phyloP scores from a whole-genome alignment of 2,888 invertebrate genomes.

The Ormyrus rosae region DNA sequence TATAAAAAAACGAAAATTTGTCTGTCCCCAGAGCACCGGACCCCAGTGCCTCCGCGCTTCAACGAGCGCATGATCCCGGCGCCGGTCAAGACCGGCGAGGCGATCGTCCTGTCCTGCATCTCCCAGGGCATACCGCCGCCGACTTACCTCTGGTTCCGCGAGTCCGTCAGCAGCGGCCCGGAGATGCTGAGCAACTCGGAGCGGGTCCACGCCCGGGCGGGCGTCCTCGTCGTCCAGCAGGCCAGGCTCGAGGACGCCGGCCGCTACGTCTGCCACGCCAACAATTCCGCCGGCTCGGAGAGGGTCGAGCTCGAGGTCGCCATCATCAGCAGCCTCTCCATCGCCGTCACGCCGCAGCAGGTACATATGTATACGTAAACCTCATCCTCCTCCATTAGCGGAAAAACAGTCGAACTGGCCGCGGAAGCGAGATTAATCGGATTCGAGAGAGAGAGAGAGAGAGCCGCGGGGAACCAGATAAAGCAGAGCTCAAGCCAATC shows the following conservation, averaged over 20 bases:
- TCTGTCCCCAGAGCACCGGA: slow-evolving; percentile 69
- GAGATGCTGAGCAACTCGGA: slow-evolving; percentile 73
- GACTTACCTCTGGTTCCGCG: slow-evolving; percentile 74
- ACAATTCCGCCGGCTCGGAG: slow-evolving; percentile 88
- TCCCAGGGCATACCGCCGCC: slow-evolving; percentile 77
- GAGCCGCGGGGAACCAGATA: background rate
- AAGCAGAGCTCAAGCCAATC: slow-evolving; percentile 36
- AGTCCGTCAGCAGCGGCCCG: slow-evolving; percentile 67
- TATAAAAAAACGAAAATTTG: background rate
- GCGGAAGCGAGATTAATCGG: slow-evolving; percentile 55
- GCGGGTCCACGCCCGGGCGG: slow-evolving; percentile 72
- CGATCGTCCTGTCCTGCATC: slow-evolving; percentile 76
- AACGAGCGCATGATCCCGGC: slow-evolving; percentile 73
- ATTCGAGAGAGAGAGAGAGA: slow-evolving; percentile 16
- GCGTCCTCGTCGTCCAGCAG: slow-evolving; percentile 73
- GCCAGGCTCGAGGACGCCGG: slow-evolving; percentile 87
- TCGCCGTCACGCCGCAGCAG: slow-evolving; percentile 74
- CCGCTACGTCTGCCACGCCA: slow-evolving; percentile 92
- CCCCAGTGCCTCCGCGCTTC: slow-evolving; percentile 73
- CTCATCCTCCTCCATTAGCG: too few species aligned
- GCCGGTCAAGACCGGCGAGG: slow-evolving; percentile 74
- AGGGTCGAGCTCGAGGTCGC: slow-evolving; percentile 74
- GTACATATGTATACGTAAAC: slow-evolving; percentile 54
- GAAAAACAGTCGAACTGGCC: background rate
- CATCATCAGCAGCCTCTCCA: slow-evolving; percentile 73